Evolutionary conservation across 2,888 invertebrate genomes (phyloP).

Genomic region (Limnephilus marmoratus): DNA sequence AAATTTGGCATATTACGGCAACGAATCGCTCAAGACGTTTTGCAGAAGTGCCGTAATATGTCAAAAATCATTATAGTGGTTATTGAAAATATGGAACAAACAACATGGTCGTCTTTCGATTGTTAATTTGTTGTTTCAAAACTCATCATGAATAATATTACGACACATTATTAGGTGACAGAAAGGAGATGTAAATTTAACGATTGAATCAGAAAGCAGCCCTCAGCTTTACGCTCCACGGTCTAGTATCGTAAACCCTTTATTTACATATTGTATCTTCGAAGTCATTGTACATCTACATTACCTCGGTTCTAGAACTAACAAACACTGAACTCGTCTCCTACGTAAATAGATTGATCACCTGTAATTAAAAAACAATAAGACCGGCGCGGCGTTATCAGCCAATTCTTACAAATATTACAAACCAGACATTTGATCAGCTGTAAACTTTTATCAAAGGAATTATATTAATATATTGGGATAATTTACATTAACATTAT

Average conservation of each 20-base stretch:
- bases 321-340: slow-evolving; percentile 6
- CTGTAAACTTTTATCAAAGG: slow-evolving; percentile 53
- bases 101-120: too few species aligned
- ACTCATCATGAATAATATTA: too few species aligned
- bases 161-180: neutral
- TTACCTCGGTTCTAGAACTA: neutral
- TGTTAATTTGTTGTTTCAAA: too few species aligned
- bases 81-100: too few species aligned
- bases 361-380: slow-evolving; percentile 43
- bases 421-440: slow-evolving; percentile 55
- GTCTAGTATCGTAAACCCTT: neutral
- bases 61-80: too few species aligned
- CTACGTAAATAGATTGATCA: slow-evolving; percentile 22
- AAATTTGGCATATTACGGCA: too few species aligned
- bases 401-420: neutral
- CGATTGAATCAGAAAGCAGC: neutral
- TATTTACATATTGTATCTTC: neutral
- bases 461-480: slow-evolving; percentile 39
- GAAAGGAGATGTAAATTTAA: neutral
- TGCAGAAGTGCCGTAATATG: too few species aligned
- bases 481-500: slow-evolving; percentile 6
- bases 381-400: slow-evolving; percentile 21
- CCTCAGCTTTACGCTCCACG: neutral
- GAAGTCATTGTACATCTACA: neutral
- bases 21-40: too few species aligned